phyloP scores from a whole-genome alignment of 2,797 vertebrate genomes.

The Coregonus ussuriensis region DNA sequence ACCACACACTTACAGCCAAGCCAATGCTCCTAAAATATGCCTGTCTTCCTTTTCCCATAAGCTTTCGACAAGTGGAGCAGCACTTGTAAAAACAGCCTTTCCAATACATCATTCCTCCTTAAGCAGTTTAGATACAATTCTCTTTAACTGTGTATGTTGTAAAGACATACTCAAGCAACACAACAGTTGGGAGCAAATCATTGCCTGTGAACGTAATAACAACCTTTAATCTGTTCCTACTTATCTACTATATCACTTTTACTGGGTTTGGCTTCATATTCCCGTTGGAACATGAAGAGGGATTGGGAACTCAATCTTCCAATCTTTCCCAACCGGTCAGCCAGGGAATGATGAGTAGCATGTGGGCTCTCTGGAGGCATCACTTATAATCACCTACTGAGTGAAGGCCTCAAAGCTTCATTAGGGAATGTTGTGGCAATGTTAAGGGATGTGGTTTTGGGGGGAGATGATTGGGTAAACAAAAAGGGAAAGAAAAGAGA shows the following conservation, averaged over 20 bases:
- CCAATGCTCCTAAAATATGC: background rate
- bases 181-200: constrained; percentile 13
- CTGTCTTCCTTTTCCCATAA: constrained; percentile 4
- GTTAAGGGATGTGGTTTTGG: constrained; percentile 34
- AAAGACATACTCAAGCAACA: background rate
- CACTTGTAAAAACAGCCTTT: constrained; percentile 8
- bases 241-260: constrained; percentile 52
- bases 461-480: constrained; percentile 27
- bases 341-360: constrained; percentile 54
- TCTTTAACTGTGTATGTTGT: constrained; percentile 52
- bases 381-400: constrained; percentile 57
- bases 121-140: constrained; percentile 10
- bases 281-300: constrained; percentile 47
- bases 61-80: constrained; percentile 8
- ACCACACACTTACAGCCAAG: background rate
- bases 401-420: constrained; percentile 31
- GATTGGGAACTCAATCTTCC: constrained; percentile 46
- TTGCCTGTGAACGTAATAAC: constrained; percentile 36
- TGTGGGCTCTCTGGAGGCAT: constrained; percentile 56
- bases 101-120: constrained; percentile 17
- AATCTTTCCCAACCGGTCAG: constrained; percentile 47
- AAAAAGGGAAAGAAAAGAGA: constrained; percentile 18
- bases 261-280: constrained; percentile 46
- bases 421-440: constrained; percentile 24
- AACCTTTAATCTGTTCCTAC: constrained; percentile 54